A percentile compares a stretch with the other conserved stretches of the same genome.
Evolutionary conservation across 2,888 invertebrate species (phyloP).

Genomic region (Phrixothrix hirtus): DNA sequence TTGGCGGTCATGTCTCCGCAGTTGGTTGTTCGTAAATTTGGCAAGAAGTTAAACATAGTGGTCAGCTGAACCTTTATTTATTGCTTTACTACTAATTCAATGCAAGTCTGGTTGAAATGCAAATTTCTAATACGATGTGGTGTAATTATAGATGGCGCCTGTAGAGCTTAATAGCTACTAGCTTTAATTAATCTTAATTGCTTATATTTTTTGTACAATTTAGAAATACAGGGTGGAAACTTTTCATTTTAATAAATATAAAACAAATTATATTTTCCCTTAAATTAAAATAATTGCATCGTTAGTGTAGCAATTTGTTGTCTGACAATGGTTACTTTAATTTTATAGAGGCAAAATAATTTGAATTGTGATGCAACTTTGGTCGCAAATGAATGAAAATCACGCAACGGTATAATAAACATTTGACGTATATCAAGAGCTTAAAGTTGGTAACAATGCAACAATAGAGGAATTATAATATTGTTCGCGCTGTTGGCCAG

Average conservation of each 20-base stretch:
- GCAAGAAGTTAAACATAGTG: slow-evolving; percentile 18
- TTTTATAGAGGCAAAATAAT: too few relatives aligned
- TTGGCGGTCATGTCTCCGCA: slow-evolving; percentile 26
- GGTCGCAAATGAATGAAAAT: slow-evolving; percentile 10
- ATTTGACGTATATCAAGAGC: slow-evolving; percentile 29
- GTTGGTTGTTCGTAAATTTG: slow-evolving; percentile 20
- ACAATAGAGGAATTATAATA: slow-evolving; percentile 36
- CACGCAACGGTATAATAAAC: slow-evolving; percentile 18
- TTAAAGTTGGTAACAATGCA: slow-evolving; percentile 32
- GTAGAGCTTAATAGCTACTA: too few relatives aligned
- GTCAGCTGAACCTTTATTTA: slow-evolving; percentile 19
- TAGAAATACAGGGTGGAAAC: neutral
- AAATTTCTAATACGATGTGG: too few relatives aligned
- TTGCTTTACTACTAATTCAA: neutral
- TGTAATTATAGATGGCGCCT: too few relatives aligned
- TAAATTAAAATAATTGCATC: too few relatives aligned
- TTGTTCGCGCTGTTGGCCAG: slow-evolving; percentile 35
- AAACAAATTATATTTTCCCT: too few relatives aligned
- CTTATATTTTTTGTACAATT: too few relatives aligned
- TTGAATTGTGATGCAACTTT: slow-evolving; percentile 12
- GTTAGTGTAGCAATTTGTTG: too few relatives aligned
- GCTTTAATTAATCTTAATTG: too few relatives aligned
- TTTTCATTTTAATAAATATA: neutral
- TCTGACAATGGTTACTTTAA: too few relatives aligned
- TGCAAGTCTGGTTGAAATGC: neutral